A percentile compares a stretch with the other conserved stretches of the same genome.
Conservation (phyloP, 2,113 vertebrate species). For the Excalfactoria chinensis region DNA sequence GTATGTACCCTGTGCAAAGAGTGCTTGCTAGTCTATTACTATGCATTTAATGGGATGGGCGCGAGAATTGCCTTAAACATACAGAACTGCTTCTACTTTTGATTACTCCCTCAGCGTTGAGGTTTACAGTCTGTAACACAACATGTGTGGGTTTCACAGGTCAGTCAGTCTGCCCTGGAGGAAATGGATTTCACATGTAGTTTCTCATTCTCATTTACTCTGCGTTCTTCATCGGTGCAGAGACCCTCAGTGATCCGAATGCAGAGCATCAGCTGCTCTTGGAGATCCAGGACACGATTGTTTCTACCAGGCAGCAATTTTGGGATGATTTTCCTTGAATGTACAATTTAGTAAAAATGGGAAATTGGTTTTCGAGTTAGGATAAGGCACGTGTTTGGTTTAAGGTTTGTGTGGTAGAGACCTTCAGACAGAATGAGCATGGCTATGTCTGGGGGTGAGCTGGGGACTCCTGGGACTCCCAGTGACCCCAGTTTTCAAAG, state of each 20-base stretch:
- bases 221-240: neutral
- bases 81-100: conserved; percentile 29
- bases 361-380: neutral
- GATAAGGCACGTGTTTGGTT: neutral
- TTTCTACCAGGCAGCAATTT: neutral
- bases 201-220: neutral
- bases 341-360: neutral
- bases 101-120: neutral
- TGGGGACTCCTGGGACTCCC: neutral
- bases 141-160: neutral
- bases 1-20: neutral
- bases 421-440: neutral
- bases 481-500: neutral
- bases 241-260: neutral
- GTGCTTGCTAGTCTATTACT: neutral
- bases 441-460: neutral
- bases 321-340: neutral
- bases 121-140: neutral
- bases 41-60: neutral
- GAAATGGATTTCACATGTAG: neutral
- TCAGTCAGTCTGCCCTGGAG: neutral
- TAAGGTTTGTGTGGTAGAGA: neutral
- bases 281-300: neutral
- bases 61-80: neutral
- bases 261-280: neutral